Conservation (phyloP, 2,113 vertebrate species). For the Leptocoma aspasia region DNA sequence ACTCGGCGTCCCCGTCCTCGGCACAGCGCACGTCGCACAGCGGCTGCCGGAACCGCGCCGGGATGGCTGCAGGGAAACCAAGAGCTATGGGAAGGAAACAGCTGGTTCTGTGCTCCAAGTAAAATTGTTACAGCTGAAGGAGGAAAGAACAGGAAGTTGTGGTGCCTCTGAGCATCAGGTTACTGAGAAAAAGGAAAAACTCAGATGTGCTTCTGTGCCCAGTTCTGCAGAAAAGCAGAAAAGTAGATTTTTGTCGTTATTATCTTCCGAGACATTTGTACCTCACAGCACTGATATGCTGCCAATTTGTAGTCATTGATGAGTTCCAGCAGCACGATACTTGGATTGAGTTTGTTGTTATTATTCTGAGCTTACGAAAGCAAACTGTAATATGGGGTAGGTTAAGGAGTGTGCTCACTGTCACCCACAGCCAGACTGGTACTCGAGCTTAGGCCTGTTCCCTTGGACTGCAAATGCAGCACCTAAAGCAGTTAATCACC, state of each 20-base stretch:
- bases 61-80: constrained; percentile 70
- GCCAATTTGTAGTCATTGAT: neutral
- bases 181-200: neutral
- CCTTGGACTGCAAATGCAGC: neutral
- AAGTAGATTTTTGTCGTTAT: neutral
- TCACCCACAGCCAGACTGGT: neutral
- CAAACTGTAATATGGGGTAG: neutral
- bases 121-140: neutral
- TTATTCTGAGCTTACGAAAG: neutral
- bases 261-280: neutral
- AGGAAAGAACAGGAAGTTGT: no score
- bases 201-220: neutral
- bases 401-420: neutral
- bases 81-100: neutral
- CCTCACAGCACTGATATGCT: neutral
- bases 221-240: neutral
- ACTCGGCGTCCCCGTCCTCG: constrained; percentile 71
- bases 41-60: constrained; percentile 68
- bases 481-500: neutral
- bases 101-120: neutral
- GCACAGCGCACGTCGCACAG: constrained; percentile 69
- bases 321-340: neutral
- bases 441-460: neutral
- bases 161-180: neutral
- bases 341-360: neutral